A percentile compares a stretch with the other conserved stretches of the same genome.
Conservation (phyloP, 2,888 invertebrate genomes). For the Atethmia centrago region DNA sequence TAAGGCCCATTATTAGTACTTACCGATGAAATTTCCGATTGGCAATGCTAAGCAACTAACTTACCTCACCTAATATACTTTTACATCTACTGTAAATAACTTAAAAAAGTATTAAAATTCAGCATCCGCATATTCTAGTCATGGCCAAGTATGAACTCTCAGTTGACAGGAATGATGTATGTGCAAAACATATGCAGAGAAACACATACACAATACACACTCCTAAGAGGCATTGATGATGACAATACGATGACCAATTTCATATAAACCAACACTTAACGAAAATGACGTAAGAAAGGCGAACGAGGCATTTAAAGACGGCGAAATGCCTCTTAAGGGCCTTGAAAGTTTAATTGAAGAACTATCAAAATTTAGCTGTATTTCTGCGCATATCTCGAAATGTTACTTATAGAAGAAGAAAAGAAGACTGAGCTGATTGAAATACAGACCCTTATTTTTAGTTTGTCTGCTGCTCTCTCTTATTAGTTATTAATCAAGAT, state of each 20-base stretch:
- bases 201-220: neutral
- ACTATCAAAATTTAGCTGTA: neutral
- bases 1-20: neutral
- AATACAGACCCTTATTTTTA: neutral
- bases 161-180: constrained; percentile 18
- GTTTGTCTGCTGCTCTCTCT: too few species aligned
- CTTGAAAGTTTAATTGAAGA: neutral
- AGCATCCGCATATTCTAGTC: constrained; percentile 24
- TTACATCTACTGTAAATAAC: neutral
- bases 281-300: constrained; percentile 7
- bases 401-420: neutral
- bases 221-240: too few species aligned
- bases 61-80: neutral
- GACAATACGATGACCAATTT: neutral
- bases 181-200: neutral
- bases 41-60: neutral
- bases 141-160: constrained; percentile 39
- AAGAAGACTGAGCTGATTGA: neutral
- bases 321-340: fast-evolving
- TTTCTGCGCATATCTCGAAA: neutral
- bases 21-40: neutral
- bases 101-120: neutral
- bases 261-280: neutral
- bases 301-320: neutral
- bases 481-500: neutral